These are phyloP conservation scores for Rhynchomys soricoides DNA, from an alignment of 2,113 vertebrate species.

Conservation along the genomic window DNA sequence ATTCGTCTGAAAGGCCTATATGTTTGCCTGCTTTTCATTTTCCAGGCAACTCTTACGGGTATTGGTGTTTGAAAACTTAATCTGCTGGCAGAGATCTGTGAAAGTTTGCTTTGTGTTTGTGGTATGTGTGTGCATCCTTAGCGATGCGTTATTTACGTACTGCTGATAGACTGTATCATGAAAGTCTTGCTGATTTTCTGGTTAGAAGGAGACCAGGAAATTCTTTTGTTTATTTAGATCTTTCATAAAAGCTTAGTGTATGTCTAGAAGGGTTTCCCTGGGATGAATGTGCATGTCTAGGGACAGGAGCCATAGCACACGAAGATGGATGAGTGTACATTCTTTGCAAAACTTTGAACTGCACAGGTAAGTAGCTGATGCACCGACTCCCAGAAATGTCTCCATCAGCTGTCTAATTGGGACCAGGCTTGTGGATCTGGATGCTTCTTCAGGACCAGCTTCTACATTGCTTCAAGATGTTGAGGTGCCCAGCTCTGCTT, in stretches of 20 bases:
- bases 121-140: neutral
- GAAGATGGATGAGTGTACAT: neutral
- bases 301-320: too few species aligned
- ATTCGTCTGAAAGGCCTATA: neutral
- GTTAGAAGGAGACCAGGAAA: neutral
- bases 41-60: neutral
- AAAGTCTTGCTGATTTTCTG: neutral
- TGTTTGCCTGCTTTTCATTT: neutral
- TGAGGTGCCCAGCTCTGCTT: neutral
- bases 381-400: neutral
- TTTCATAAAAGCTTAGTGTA: neutral
- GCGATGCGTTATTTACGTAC: neutral
- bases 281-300: too few species aligned
- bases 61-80: neutral
- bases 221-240: neutral
- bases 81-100: neutral
- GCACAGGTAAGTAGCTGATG: neutral
- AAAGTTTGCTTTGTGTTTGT: neutral
- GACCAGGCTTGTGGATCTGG: neutral
- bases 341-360: neutral
- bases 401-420: neutral
- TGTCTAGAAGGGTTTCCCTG: neutral
- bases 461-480: neutral
- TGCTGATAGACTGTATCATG: too few species aligned
- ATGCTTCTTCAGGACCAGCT: neutral